Percentiles rank a stretch among this genome's conserved stretches.
These are phyloP conservation scores for Pseudopipra pipra DNA, from an alignment of 2,113 vertebrate species.

Conservation along the genomic window DNA sequence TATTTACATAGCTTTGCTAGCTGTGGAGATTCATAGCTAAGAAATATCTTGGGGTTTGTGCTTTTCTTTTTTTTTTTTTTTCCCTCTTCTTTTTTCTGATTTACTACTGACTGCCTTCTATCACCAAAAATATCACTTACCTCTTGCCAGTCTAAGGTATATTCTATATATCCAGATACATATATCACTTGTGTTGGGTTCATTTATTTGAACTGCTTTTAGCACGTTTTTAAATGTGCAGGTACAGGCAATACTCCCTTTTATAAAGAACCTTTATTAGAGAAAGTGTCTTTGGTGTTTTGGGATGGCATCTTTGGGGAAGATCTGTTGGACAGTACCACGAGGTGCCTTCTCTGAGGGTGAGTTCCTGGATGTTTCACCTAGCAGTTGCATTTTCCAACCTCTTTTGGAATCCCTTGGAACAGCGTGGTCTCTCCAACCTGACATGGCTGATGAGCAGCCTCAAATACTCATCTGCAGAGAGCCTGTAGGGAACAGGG, in stretches of 20 bases:
- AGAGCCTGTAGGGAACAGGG: neutral
- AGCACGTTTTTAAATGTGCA: neutral
- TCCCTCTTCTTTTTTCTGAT: neutral
- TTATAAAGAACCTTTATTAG: neutral
- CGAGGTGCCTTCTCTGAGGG: neutral
- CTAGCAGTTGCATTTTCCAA: neutral
- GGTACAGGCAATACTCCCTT: neutral
- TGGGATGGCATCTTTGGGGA: neutral
- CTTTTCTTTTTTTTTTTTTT: rapidly evolving
- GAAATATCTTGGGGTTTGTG: neutral
- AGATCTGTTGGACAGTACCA: neutral
- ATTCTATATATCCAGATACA: neutral
- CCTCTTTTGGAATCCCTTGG: neutral
- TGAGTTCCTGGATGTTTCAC: neutral
- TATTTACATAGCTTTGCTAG: neutral
- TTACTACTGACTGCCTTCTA: neutral
- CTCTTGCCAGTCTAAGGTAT: neutral
- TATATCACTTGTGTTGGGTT: neutral
- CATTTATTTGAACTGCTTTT: neutral
- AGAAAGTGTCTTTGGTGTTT: neutral
- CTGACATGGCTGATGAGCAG: neutral
- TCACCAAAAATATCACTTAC: neutral
- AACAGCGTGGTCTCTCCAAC: neutral
- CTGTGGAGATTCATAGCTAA: neutral
- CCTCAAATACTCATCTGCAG: neutral